Conservation (phyloP, 1,140 invertebrate species). For the Bombus vancouverensis region DNA sequence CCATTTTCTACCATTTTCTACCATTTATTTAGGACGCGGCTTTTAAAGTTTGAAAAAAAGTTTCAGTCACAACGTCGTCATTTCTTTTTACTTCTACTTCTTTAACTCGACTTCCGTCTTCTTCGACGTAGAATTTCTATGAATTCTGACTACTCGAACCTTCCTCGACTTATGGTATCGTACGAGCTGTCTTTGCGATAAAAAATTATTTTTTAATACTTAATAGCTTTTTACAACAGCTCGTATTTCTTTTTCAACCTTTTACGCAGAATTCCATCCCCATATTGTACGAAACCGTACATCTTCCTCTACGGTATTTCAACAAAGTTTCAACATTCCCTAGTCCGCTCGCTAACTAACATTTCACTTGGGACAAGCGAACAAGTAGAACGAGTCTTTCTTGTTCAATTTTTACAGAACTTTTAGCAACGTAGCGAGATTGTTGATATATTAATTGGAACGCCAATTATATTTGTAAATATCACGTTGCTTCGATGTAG, state of each 20-base stretch:
- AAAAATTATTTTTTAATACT: neutral
- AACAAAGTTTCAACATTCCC: neutral
- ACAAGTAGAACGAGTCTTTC: no score
- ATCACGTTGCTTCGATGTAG: neutral
- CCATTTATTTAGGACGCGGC: neutral
- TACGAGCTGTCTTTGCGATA: neutral
- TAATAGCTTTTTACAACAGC: neutral
- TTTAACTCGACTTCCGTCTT: neutral
- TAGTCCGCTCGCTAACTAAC: no score
- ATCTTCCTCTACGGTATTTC: no score
- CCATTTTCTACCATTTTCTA: neutral
- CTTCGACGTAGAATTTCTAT: neutral
- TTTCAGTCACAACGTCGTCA: neutral
- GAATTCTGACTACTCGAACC: neutral
- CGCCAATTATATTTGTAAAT: neutral
- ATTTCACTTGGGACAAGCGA: neutral
- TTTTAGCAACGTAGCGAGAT: neutral
- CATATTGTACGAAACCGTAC: no score
- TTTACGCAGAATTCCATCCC: neutral
- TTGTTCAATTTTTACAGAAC: neutral
- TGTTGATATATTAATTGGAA: neutral
- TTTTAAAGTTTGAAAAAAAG: neutral
- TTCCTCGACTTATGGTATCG: neutral
- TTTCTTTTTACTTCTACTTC: neutral
- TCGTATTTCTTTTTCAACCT: neutral